phyloP scores from a whole-genome alignment of 2,113 vertebrate species.

The Bos javanicus region DNA sequence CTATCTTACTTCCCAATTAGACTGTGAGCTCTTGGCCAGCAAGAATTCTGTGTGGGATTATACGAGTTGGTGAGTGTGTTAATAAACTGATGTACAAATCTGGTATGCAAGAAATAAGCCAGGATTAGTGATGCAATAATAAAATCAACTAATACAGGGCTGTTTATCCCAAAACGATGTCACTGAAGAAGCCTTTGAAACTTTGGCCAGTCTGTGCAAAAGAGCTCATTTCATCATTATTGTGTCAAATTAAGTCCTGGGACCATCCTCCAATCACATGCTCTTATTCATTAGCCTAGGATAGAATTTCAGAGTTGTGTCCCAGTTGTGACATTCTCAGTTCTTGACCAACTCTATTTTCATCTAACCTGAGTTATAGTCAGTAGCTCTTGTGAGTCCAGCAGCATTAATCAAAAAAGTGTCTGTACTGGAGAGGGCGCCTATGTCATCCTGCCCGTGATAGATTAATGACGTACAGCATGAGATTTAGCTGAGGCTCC shows the following conservation, averaged over 20 bases:
- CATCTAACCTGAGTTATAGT: background rate
- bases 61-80: background rate
- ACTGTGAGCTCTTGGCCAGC: background rate
- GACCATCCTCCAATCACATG: background rate
- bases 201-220: background rate
- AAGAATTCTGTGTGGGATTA: background rate
- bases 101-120: background rate
- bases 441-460: background rate
- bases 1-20: background rate
- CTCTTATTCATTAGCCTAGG: background rate
- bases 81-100: background rate
- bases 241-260: background rate
- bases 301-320: background rate
- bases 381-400: background rate
- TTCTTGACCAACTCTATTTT: background rate
- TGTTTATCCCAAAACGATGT: background rate
- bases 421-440: background rate
- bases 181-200: background rate
- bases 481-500: background rate
- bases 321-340: background rate
- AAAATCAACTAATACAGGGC: background rate
- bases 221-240: background rate
- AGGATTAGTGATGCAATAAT: background rate
- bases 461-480: background rate
- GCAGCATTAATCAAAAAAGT: background rate